These are phyloP conservation scores for Mystacides longicornis DNA, from an alignment of 2,888 invertebrate species.

Conservation along the genomic window DNA sequence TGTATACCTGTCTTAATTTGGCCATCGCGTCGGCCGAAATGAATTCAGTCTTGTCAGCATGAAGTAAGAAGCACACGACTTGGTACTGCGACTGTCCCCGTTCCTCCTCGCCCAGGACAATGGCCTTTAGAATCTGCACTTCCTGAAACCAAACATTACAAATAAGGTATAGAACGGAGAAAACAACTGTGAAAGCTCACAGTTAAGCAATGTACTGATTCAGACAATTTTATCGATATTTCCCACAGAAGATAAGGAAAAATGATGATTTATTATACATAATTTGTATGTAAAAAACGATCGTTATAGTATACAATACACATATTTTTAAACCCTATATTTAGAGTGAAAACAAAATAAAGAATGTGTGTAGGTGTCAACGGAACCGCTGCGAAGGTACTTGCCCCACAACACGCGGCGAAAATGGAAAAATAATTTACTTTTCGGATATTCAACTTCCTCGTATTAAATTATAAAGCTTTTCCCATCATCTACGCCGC, in stretches of 20 bases:
- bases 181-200: background rate
- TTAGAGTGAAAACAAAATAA: no score
- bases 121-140: slow-evolving; percentile 82
- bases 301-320: no score
- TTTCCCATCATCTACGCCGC: no score
- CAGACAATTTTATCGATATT: no score
- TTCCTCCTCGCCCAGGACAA: slow-evolving; percentile 89
- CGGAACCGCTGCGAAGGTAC: no score
- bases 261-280: no score
- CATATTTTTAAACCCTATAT: no score
- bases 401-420: no score
- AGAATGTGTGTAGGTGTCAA: no score
- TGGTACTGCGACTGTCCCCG: slow-evolving; percentile 83
- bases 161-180: background rate
- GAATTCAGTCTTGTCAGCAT: slow-evolving; percentile 86
- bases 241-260: no score
- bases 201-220: no score
- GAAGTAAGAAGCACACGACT: slow-evolving; percentile 85
- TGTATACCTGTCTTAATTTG: slow-evolving; percentile 77
- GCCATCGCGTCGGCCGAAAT: slow-evolving; percentile 96
- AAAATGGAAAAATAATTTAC: background rate
- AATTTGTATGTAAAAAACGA: no score
- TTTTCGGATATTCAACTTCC: background rate
- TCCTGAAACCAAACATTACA: slow-evolving; percentile 54
- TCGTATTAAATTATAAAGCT: background rate